Evolutionary conservation across 2,113 vertebrate species (phyloP).

Genomic region (Nerophis lumbriciformis): DNA sequence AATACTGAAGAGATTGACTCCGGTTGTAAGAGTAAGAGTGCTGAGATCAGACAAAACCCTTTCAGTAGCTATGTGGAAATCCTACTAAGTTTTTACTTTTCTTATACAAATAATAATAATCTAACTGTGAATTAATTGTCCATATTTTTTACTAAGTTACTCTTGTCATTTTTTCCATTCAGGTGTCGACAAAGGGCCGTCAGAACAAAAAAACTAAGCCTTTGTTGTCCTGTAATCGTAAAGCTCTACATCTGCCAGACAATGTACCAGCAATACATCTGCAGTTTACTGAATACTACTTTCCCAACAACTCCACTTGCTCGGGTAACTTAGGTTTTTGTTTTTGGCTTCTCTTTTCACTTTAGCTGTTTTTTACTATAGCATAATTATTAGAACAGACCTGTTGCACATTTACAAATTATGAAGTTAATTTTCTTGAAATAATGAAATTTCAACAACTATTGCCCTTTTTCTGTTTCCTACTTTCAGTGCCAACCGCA

Average conservation of each 20-base stretch:
- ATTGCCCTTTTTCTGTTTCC: not conserved
- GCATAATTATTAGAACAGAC: not conserved
- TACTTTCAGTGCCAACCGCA: conserved; percentile 81
- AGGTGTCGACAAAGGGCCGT: conserved; percentile 92
- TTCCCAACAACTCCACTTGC: conserved; percentile 82
- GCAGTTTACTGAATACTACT: conserved; percentile 96
- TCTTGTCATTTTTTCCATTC: conserved; percentile 18
- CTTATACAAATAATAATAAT: too few species aligned
- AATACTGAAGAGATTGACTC: too few species aligned
- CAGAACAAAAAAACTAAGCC: conserved; percentile 87
- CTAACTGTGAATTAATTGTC: not conserved
- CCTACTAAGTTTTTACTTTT: too few species aligned
- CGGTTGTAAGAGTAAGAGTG: too few species aligned
- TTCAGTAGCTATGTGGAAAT: too few species aligned
- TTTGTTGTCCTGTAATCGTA: conserved; percentile 88
- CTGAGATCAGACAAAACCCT: too few species aligned
- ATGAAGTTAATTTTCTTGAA: not conserved
- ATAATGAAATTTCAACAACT: not conserved
- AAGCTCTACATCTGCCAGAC: conserved; percentile 74
- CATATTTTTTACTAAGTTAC: not conserved
- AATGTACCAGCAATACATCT: conserved; percentile 86
- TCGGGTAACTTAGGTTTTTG: conserved; percentile 67
- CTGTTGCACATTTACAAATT: not conserved
- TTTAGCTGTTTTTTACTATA: not conserved
- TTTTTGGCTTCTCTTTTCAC: not conserved